phyloP scores from a whole-genome alignment of 1,140 invertebrate species.

The Magallana angulata region DNA sequence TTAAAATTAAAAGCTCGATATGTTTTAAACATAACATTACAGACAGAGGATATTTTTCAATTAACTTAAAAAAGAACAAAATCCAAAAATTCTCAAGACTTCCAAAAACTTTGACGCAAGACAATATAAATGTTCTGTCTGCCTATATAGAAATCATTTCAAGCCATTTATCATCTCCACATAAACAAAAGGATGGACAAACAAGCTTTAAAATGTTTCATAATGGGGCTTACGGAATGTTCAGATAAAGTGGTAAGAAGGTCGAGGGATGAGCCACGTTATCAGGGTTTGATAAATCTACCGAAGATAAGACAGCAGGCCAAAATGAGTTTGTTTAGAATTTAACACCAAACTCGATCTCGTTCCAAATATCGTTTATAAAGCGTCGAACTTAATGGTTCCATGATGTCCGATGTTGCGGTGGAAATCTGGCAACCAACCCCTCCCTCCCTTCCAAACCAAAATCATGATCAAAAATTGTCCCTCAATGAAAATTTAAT shows the following conservation, averaged over 20 bases:
- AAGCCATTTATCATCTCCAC: slow-evolving; percentile 10
- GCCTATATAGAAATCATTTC: background rate
- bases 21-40: no score
- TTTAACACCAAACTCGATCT: background rate
- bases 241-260: slow-evolving; percentile 23
- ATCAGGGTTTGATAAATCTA: background rate
- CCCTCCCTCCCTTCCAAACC: no score
- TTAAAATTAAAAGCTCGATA: no score
- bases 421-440: no score
- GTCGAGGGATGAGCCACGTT: background rate
- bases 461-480: no score
- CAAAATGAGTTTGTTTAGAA: slow-evolving; percentile 17
- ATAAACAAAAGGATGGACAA: slow-evolving; percentile 22
- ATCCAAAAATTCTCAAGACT: no score
- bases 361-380: background rate
- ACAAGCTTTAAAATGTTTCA: slow-evolving; percentile 26
- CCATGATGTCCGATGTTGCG: background rate
- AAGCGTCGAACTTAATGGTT: no score
- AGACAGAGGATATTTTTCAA: no score
- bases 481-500: no score
- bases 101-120: no score
- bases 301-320: background rate
- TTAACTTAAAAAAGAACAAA: no score
- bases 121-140: no score
- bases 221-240: slow-evolving; percentile 7